Percentiles rank a stretch among this genome's conserved stretches.
These are phyloP conservation scores for Heliconius hewitsoni DNA, from an alignment of 1,140 invertebrate species.

Conservation along the genomic window DNA sequence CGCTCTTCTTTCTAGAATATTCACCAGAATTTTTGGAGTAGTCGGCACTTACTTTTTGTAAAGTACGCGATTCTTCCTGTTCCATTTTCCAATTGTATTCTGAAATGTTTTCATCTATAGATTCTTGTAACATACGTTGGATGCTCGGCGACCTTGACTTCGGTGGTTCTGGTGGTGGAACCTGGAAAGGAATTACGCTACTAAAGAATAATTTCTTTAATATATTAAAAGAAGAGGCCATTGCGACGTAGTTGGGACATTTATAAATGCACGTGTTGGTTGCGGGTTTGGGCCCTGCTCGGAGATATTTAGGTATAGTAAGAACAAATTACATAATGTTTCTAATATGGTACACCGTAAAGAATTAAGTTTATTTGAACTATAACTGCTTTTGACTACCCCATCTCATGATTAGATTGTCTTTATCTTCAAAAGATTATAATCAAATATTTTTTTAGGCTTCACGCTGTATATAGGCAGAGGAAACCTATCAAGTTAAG, in stretches of 20 bases:
- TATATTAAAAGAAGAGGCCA: background rate
- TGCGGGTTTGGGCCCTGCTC: too few relatives aligned
- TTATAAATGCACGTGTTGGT: too few relatives aligned
- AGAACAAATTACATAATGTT: too few relatives aligned
- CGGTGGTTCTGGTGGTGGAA: slow-evolving; percentile 82
- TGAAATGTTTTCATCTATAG: slow-evolving; percentile 68
- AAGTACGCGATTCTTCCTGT: slow-evolving; percentile 58
- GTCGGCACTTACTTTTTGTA: slow-evolving; percentile 55
- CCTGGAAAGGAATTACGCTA: slow-evolving; percentile 49
- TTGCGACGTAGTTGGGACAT: background rate
- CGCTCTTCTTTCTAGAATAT: slow-evolving; percentile 81
- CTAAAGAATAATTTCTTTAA: background rate
- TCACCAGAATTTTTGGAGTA: slow-evolving; percentile 82
- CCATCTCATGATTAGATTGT: too few relatives aligned
- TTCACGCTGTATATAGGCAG: too few relatives aligned
- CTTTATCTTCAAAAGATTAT: too few relatives aligned
- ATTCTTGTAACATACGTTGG: slow-evolving; percentile 76
- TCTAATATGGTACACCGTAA: too few relatives aligned
- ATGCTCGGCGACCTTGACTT: slow-evolving; percentile 74
- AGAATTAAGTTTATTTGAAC: too few relatives aligned
- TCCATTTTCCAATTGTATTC: slow-evolving; percentile 76
- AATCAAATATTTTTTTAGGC: too few relatives aligned
- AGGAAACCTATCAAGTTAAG: too few relatives aligned
- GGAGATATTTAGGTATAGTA: too few relatives aligned
- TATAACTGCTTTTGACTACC: too few relatives aligned